A percentile compares a stretch with the other conserved stretches of the same genome.
Evolutionary conservation across 2,888 invertebrate genomes (phyloP).

Genomic region (Epistrophella euchroma): DNA sequence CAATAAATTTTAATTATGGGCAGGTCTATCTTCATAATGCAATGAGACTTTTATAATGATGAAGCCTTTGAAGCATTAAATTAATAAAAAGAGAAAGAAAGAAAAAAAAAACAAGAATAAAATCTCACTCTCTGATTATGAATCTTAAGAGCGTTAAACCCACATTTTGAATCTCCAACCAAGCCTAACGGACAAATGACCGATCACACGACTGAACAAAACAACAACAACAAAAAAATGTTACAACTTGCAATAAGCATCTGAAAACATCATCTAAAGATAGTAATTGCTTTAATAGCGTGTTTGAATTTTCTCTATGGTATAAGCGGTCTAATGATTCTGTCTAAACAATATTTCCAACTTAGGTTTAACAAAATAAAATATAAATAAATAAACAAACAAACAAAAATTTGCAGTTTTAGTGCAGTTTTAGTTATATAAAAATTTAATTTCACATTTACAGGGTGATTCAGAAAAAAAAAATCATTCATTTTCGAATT

Average conservation of each 20-base stretch:
- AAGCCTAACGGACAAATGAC: slow-evolving; percentile 54
- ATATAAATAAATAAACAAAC: not conserved
- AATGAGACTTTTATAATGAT: not conserved
- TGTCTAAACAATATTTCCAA: slow-evolving; percentile 33
- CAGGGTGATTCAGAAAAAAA: slow-evolving; percentile 1
- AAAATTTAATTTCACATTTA: slow-evolving; percentile 32
- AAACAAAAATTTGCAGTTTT: slow-evolving; percentile 49
- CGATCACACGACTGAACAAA: slow-evolving; percentile 25
- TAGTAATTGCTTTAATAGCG: slow-evolving; percentile 57
- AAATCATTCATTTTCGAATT: not conserved
- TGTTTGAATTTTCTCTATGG: slow-evolving; percentile 59
- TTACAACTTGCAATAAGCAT: slow-evolving; percentile 8
- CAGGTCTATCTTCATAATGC: not conserved
- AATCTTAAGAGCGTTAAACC: slow-evolving; percentile 46
- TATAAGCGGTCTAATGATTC: slow-evolving; percentile 62
- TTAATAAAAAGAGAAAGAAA: slow-evolving; percentile 7
- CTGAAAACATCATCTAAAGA: slow-evolving; percentile 38
- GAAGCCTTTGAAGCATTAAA: slow-evolving; percentile 33
- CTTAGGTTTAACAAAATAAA: not conserved
- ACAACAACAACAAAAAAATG: not conserved
- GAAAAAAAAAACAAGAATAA: slow-evolving; percentile 1
- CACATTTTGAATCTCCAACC: slow-evolving; percentile 60
- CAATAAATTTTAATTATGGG: not conserved
- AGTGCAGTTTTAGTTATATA: slow-evolving; percentile 63
- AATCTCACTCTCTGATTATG: slow-evolving; percentile 19